Conservation (phyloP, 2,797 vertebrate genomes). For the Uromys caudimaculatus region DNA sequence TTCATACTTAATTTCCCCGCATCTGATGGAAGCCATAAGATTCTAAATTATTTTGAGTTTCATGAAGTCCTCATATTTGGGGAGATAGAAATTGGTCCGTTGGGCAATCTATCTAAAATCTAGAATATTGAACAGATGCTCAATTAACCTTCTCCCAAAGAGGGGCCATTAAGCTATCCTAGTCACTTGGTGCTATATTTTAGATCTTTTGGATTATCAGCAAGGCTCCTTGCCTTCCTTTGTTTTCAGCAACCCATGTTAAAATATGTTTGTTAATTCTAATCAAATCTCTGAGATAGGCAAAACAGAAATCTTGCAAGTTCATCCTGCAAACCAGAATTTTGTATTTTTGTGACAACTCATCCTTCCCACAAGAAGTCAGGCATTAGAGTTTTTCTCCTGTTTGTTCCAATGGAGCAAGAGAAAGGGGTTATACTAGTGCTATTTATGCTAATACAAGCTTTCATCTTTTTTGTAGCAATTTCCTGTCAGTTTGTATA, state of each 20-base stretch:
- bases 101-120: background rate
- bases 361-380: background rate
- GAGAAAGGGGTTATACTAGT: background rate
- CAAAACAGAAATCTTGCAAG: background rate
- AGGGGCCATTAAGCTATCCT: background rate
- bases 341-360: background rate
- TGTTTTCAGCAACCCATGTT: background rate
- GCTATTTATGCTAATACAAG: background rate
- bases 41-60: background rate
- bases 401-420: background rate
- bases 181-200: background rate
- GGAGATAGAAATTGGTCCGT: background rate
- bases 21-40: background rate
- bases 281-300: background rate
- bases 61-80: background rate
- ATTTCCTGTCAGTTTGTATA: background rate
- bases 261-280: background rate
- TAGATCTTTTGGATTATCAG: background rate
- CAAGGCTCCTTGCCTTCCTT: background rate
- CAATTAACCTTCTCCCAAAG: background rate
- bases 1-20: background rate
- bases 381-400: background rate
- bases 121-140: background rate
- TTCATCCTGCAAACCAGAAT: background rate
- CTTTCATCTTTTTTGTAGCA: background rate